Conservation (phyloP, 2,113 vertebrate species). For the Strigops habroptila region DNA sequence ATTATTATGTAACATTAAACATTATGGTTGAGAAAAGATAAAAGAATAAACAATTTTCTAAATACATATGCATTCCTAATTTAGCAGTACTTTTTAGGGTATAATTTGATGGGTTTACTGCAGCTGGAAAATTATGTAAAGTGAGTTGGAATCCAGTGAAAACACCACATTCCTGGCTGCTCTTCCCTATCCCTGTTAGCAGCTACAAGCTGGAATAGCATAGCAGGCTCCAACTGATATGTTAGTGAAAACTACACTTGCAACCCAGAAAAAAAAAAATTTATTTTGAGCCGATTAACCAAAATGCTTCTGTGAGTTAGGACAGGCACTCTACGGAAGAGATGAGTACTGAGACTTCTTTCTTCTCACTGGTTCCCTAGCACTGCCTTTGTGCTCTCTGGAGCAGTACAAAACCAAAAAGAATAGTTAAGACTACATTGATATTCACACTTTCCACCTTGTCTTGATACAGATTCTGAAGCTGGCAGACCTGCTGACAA, state of each 20-base stretch:
- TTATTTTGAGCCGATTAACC: not conserved
- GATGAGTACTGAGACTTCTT: not conserved
- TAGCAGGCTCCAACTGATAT: not conserved
- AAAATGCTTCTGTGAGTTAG: not conserved
- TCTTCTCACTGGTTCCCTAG: not conserved
- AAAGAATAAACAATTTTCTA: not conserved
- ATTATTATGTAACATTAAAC: not conserved
- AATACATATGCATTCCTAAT: not conserved
- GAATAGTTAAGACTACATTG: not conserved
- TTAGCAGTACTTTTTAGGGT: not conserved
- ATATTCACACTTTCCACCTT: not conserved
- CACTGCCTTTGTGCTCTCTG: not conserved
- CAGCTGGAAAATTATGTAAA: conserved; percentile 26
- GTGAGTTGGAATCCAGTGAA: not conserved
- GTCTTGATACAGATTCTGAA: not conserved
- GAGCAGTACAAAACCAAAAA: not conserved
- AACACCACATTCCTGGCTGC: conserved; percentile 6
- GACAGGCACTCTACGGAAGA: not conserved
- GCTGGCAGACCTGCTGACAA: not conserved
- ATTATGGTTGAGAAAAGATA: not conserved
- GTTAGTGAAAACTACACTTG: not conserved
- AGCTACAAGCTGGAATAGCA: conserved; percentile 12
- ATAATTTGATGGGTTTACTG: not conserved
- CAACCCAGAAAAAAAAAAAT: not conserved
- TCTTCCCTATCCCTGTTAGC: not conserved